Evolutionary conservation across 2,113 vertebrate genomes (phyloP).

Genomic region (Steatornis caripensis): DNA sequence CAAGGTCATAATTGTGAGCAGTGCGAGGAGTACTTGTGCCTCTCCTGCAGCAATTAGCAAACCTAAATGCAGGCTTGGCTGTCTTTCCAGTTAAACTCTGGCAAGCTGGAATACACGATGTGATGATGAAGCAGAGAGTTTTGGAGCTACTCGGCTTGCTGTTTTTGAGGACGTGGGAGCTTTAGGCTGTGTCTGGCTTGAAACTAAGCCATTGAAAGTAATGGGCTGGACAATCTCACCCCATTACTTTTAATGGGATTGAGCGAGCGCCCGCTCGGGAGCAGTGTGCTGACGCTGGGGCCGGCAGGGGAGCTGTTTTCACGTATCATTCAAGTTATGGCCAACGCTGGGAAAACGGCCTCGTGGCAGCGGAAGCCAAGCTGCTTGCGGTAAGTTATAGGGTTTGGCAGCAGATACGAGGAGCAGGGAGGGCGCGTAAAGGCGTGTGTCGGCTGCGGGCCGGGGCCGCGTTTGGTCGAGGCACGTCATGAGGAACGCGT

Average conservation of each 20-base stretch:
- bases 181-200: constrained; percentile 42
- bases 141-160: background rate
- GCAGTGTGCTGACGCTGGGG: background rate
- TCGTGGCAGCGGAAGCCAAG: background rate
- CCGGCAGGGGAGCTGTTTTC: constrained; percentile 8
- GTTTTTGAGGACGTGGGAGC: background rate
- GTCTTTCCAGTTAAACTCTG: constrained; percentile 24
- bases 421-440: background rate
- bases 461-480: background rate
- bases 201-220: constrained; percentile 29
- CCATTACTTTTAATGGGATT: constrained; percentile 61
- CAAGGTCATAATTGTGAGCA: background rate
- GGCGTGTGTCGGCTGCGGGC: background rate
- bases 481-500: rapidly evolving
- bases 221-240: constrained; percentile 58
- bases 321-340: background rate
- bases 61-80: background rate
- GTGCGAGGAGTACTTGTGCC: background rate
- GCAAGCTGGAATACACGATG: background rate
- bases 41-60: constrained; percentile 46
- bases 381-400: background rate
- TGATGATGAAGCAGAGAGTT: constrained; percentile 21
- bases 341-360: background rate
- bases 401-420: background rate
- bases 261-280: background rate